Conservation (phyloP, 2,888 invertebrate species). For the Arctia plantaginis region DNA sequence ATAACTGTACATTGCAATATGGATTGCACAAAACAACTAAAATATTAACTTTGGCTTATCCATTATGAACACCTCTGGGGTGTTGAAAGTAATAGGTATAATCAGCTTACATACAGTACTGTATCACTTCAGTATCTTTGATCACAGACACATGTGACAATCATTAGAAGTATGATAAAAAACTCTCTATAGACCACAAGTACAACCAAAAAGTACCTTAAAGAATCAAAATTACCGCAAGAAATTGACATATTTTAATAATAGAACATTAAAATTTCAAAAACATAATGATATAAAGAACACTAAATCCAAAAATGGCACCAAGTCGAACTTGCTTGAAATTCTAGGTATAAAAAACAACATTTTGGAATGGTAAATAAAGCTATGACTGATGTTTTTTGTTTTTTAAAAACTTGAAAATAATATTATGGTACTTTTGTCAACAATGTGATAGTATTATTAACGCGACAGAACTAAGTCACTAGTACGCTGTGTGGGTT, state of each 20-base stretch:
- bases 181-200: constrained; percentile 40
- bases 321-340: constrained; percentile 59
- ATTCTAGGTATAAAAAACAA: constrained; percentile 41
- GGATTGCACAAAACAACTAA: constrained; percentile 83
- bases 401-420: constrained; percentile 36
- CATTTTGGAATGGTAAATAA: constrained; percentile 67
- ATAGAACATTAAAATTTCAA: constrained; percentile 26
- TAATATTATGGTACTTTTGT: constrained; percentile 33
- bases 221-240: constrained; percentile 26
- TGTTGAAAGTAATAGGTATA: constrained; percentile 63
- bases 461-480: constrained; percentile 32
- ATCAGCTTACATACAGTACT: constrained; percentile 57
- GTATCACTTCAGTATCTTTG: constrained; percentile 58
- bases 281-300: constrained; percentile 29
- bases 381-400: constrained; percentile 46
- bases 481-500: constrained; percentile 33
- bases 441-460: constrained; percentile 33
- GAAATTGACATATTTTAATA: constrained; percentile 25
- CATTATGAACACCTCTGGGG: constrained; percentile 74
- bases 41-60: constrained; percentile 85
- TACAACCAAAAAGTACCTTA: constrained; percentile 41
- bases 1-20: constrained; percentile 84
- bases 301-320: constrained; percentile 65
- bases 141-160: constrained; percentile 62
- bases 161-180: constrained; percentile 49